Conservation (phyloP, 2,888 invertebrate species). For the Trichopria drosophilae region DNA sequence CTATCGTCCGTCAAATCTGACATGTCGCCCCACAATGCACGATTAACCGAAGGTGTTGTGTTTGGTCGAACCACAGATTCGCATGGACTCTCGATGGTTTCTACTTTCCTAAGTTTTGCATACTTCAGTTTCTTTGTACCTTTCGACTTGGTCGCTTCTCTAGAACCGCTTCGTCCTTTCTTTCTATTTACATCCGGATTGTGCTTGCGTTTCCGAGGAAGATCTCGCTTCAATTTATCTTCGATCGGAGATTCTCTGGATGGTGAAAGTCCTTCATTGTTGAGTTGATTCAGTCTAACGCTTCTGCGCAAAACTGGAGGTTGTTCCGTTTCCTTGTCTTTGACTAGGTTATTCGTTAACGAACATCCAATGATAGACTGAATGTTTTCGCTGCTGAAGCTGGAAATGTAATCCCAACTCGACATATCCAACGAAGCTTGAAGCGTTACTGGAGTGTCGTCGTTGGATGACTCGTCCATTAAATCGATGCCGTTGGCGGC, state of each 20-base stretch:
- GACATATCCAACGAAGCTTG: conserved; percentile 48
- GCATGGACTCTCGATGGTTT: conserved; percentile 1
- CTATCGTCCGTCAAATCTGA: conserved; percentile 47
- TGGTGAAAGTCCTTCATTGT: conserved; percentile 42
- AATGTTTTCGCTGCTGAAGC: conserved; percentile 47
- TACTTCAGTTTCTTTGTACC: conserved; percentile 14
- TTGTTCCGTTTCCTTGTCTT: conserved; percentile 32
- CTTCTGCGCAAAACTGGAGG: conserved; percentile 50
- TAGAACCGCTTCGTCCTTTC: conserved; percentile 6
- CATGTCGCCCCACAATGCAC: conserved; percentile 57
- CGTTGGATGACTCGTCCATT: conserved; percentile 43
- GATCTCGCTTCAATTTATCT: conserved; percentile 1
- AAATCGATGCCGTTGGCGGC: conserved; percentile 50
- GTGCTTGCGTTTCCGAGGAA: no score
- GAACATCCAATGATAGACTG: conserved; percentile 48
- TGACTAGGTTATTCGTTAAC: conserved; percentile 27
- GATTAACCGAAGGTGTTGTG: conserved; percentile 48
- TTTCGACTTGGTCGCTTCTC: conserved; percentile 15
- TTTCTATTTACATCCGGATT: background rate
- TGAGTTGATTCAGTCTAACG: conserved; percentile 50
- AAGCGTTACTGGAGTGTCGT: conserved; percentile 47
- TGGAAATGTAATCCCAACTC: conserved; percentile 49
- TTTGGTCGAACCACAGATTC: no score
- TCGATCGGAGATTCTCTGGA: background rate
- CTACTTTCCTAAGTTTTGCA: conserved; percentile 5